These are phyloP conservation scores for Gymnoscopelus braueri DNA, from an alignment of 2,797 vertebrate species.

Conservation along the genomic window DNA sequence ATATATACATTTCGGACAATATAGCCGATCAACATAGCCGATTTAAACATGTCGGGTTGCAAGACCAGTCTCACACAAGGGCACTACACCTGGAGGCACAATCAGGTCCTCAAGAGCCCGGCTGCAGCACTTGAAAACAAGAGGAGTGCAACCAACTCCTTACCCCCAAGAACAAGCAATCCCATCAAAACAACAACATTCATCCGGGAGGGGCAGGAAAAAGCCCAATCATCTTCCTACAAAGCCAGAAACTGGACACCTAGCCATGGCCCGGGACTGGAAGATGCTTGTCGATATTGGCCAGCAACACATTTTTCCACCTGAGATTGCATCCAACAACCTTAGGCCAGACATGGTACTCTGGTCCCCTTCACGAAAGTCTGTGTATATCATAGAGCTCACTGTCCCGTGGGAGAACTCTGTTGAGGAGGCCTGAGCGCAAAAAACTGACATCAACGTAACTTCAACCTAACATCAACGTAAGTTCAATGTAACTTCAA, in stretches of 20 bases:
- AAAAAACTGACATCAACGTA: not conserved
- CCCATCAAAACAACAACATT: not conserved
- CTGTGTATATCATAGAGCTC: slow-evolving; percentile 3
- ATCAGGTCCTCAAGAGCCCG: no score
- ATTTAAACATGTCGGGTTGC: no score
- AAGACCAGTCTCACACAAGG: not conserved
- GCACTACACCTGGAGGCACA: no score
- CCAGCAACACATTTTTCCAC: slow-evolving; percentile 15
- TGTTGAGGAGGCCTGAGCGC: no score
- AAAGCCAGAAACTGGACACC: no score
- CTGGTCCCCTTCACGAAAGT: slow-evolving; percentile 11
- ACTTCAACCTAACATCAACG: no score
- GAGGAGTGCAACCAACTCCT: not conserved
- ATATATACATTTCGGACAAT: no score
- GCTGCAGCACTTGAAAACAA: slow-evolving; percentile 12
- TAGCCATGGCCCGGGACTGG: slow-evolving; percentile 11
- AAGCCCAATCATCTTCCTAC: no score
- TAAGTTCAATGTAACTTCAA: no score
- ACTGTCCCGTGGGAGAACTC: slow-evolving; percentile 8
- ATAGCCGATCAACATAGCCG: no score
- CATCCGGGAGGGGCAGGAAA: slow-evolving; percentile 8
- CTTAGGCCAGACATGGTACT: no score
- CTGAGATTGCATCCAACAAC: no score
- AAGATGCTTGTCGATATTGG: slow-evolving; percentile 16
- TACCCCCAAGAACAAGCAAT: slow-evolving; percentile 5